These are phyloP conservation scores for Ctenoplectra terminalis DNA, from an alignment of 1,140 invertebrate species.

Conservation along the genomic window DNA sequence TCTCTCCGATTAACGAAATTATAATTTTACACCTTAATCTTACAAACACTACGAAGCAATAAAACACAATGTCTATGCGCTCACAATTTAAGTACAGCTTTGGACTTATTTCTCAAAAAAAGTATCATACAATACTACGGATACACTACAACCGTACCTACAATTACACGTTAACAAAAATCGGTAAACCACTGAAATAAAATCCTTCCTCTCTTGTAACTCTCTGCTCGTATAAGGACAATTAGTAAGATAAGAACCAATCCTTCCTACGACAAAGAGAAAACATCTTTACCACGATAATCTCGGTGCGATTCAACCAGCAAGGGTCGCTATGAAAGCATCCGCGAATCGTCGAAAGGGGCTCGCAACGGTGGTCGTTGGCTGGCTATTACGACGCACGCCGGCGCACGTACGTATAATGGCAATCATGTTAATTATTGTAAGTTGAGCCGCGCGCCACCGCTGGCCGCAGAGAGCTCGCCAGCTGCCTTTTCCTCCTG, in stretches of 20 bases:
- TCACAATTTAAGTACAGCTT: too few relatives aligned
- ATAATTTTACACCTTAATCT: too few relatives aligned
- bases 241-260: background rate
- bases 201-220: too few relatives aligned
- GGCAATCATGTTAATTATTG: conserved; percentile 82
- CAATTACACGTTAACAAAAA: too few relatives aligned
- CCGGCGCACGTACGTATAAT: conserved; percentile 77
- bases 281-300: background rate
- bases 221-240: too few relatives aligned
- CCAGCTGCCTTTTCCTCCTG: conserved; percentile 18
- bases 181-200: too few relatives aligned
- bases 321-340: conserved; percentile 5
- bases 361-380: conserved; percentile 56
- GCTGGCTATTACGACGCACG: conserved; percentile 70
- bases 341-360: conserved; percentile 60
- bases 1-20: too few relatives aligned
- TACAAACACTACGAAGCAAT: too few relatives aligned
- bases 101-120: too few relatives aligned
- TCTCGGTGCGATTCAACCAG: background rate
- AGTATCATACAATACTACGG: too few relatives aligned
- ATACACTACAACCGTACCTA: too few relatives aligned
- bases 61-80: too few relatives aligned
- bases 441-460: conserved; percentile 73
- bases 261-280: background rate
- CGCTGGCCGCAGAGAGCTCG: conserved; percentile 14